A percentile compares a stretch with the other conserved stretches of the same genome.
Evolutionary conservation across 1,140 invertebrate genomes (phyloP).

Genomic region (Muscidifurax raptorellus): DNA sequence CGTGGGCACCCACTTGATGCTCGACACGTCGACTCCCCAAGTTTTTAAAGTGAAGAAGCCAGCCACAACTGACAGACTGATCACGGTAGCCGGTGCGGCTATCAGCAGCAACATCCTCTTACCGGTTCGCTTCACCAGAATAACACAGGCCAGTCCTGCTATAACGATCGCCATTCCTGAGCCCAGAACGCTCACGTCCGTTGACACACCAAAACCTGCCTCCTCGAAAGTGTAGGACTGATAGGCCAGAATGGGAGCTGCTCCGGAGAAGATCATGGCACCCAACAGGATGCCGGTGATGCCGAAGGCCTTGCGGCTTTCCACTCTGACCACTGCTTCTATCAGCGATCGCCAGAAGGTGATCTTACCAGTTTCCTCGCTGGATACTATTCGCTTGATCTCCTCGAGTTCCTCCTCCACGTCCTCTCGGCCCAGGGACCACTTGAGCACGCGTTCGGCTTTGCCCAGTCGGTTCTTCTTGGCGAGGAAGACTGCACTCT

Average conservation of each 20-base stretch:
- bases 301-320: slow-evolving; percentile 81
- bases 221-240: slow-evolving; percentile 85
- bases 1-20: slow-evolving; percentile 65
- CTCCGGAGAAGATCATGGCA: slow-evolving; percentile 88
- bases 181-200: slow-evolving; percentile 84
- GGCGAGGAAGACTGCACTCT: slow-evolving; percentile 72
- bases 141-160: slow-evolving; percentile 81
- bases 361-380: slow-evolving; percentile 72
- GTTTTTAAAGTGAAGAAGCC: slow-evolving; percentile 80
- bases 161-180: slow-evolving; percentile 86
- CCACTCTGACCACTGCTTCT: slow-evolving; percentile 76
- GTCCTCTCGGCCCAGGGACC: slow-evolving; percentile 79
- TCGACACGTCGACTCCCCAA: slow-evolving; percentile 72
- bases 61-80: slow-evolving; percentile 80
- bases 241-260: slow-evolving; percentile 91
- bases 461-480: slow-evolving; percentile 70
- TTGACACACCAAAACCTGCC: slow-evolving; percentile 82
- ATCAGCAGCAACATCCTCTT: slow-evolving; percentile 83
- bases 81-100: slow-evolving; percentile 80
- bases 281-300: slow-evolving; percentile 86
- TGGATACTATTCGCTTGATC: slow-evolving; percentile 78
- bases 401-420: slow-evolving; percentile 77
- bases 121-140: slow-evolving; percentile 86
- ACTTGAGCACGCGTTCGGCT: slow-evolving; percentile 78
- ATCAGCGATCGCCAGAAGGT: slow-evolving; percentile 64